phyloP scores from a whole-genome alignment of 1,140 invertebrate species.

The Goniozus legneri region DNA sequence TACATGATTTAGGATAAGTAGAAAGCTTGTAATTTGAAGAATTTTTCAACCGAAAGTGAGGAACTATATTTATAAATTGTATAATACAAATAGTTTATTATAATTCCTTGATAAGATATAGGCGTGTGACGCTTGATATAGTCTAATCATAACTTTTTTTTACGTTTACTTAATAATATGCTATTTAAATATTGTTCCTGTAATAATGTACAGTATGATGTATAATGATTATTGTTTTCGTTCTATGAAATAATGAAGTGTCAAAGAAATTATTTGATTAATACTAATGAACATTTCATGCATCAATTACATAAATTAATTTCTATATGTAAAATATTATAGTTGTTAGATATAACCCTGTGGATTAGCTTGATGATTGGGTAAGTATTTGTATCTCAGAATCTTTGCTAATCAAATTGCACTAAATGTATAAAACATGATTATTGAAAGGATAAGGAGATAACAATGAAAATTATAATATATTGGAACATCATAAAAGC shows the following conservation, averaged over 20 bases:
- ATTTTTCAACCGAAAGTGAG: conserved; percentile 28
- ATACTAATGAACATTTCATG: conserved; percentile 20
- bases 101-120: conserved; percentile 21
- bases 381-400: background rate
- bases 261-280: conserved; percentile 24
- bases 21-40: conserved; percentile 26
- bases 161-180: conserved; percentile 28
- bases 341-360: background rate
- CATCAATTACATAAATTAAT: conserved; percentile 24
- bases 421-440: too few species aligned
- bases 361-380: background rate
- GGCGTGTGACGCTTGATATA: conserved; percentile 20
- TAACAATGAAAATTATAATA: too few species aligned
- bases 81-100: conserved; percentile 28
- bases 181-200: conserved; percentile 30
- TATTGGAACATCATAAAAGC: too few species aligned
- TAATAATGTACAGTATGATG: conserved; percentile 32
- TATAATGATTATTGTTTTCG: conserved; percentile 25
- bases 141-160: conserved; percentile 22
- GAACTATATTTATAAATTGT: conserved; percentile 35
- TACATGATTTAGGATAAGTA: conserved; percentile 21
- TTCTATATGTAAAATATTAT: conserved; percentile 23
- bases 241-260: conserved; percentile 20
- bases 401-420: too few species aligned
- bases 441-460: too few species aligned